Base-by-base conservation (phyloP, 1,140 invertebrate genomes). In the Pseudachorutes palmiensis region DNA sequence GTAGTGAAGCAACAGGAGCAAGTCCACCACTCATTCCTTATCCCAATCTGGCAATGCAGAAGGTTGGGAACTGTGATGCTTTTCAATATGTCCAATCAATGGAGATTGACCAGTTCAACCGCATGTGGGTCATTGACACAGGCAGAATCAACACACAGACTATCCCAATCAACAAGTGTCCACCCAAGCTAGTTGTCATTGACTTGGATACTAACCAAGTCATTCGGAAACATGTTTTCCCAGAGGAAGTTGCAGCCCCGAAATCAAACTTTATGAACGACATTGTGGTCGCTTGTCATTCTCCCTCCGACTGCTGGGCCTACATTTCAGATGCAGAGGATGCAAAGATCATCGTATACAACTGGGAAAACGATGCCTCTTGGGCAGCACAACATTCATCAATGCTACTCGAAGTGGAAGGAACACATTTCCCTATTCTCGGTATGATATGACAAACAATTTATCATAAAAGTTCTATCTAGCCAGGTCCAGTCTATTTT, bases 181-280 rank as follows among this genome's bases (percentile, higher is more conserved):
- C 86, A 0, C 90, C 90, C 0, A 91, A 91, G 79, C 81, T 91
- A 26, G 79, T 91, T 19, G 83, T 91, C 19, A 89, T 91, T 67
- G 88, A 92, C 75, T 78, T 90, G 73, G 81, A 82, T 26, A 89
- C 85, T 0, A 84, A 88, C 76, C 81, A 82, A 49, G 76, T 88
- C 31, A 82, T 89, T 62, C 79, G 84, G 32, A 81, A 79, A 28
- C 79, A 83, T 24, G 80, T 79, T 65, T 81, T 82, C 36, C 80
- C 79, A 0, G 72, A 75, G 32, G 71, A 77, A 67, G 79, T 80
- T 28, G 60, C 66, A 2, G 22, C 31, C 2, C 9, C 28, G 1
- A 59, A 2, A 2, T 16, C 19, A 12, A 65, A 59, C 36, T 58
- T 63, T 31, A 26, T 66, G 2, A 66, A 57, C 28, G 70, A 69